Percentiles rank a stretch among this genome's conserved stretches.
Evolutionary conservation across 2,888 invertebrate genomes (phyloP).

Genomic region (Sminthurinus aureus): DNA sequence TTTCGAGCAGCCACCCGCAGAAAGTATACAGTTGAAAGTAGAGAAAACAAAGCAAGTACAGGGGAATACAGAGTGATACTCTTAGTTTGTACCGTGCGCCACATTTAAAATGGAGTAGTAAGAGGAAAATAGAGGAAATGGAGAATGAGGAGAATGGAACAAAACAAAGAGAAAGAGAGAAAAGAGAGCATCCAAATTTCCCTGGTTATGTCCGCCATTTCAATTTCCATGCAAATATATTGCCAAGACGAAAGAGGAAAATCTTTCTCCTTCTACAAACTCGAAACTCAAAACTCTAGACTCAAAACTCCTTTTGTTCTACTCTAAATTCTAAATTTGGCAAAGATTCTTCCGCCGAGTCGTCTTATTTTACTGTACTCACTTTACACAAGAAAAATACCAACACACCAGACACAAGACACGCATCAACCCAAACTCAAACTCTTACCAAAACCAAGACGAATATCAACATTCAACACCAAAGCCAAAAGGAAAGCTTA

Average conservation of each 20-base stretch:
- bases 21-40: too few species aligned
- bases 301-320: slow-evolving; percentile 17
- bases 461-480: background rate
- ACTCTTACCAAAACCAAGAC: background rate
- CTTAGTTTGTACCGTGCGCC: background rate
- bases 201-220: slow-evolving; percentile 41
- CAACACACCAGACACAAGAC: background rate
- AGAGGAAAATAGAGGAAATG: background rate
- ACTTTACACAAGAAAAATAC: background rate
- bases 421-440: background rate
- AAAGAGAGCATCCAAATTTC: slow-evolving; percentile 27
- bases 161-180: background rate
- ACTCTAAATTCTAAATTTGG: slow-evolving; percentile 30
- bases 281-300: too few species aligned
- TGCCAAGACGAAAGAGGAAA: background rate
- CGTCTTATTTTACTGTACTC: background rate
- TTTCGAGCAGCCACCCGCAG: too few species aligned
- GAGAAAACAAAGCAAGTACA: too few species aligned
- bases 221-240: slow-evolving; percentile 51
- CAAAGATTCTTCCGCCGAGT: slow-evolving; percentile 32
- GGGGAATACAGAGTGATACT: background rate
- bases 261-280: background rate
- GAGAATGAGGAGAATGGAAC: slow-evolving; percentile 1
- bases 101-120: background rate
- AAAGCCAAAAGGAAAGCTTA: too few species aligned